A percentile compares a stretch with the other conserved stretches of the same genome.
Evolutionary conservation across 2,888 invertebrate genomes (phyloP).

Genomic region (Malthinus flaveolus): DNA sequence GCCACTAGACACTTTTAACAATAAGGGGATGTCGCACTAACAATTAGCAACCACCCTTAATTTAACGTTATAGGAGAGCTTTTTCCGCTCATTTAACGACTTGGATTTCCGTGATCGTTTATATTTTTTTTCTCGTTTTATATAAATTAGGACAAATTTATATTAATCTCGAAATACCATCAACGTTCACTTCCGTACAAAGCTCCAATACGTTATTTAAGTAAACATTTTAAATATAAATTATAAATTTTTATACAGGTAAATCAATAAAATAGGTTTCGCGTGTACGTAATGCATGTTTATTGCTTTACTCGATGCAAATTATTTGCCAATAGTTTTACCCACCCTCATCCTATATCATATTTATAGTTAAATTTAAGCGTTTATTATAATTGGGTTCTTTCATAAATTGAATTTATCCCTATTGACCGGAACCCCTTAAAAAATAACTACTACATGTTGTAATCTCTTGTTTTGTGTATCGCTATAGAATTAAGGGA

Average conservation of each 20-base stretch:
- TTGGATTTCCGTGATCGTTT: too few relatives aligned
- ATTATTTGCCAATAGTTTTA: neutral
- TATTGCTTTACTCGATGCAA: neutral
- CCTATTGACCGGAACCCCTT: constrained; percentile 12
- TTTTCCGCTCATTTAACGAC: too few relatives aligned
- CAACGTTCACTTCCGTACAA: constrained; percentile 27
- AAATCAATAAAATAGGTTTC: neutral
- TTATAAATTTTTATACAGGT: constrained; percentile 1
- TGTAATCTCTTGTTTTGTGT: constrained; percentile 31
- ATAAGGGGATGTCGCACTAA: constrained; percentile 42
- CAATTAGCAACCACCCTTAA: constrained; percentile 45
- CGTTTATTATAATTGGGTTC: too few relatives aligned
- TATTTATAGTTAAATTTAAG: too few relatives aligned
- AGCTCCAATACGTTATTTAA: constrained; percentile 23
- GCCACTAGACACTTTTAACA: constrained; percentile 45
- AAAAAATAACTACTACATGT: constrained; percentile 23
- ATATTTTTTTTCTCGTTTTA: too few relatives aligned
- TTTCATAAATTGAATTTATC: too few relatives aligned
- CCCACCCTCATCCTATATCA: too few relatives aligned
- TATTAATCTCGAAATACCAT: too few relatives aligned
- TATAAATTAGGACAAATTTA: too few relatives aligned
- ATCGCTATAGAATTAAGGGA: neutral
- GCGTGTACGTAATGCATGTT: constrained; percentile 4
- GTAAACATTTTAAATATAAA: neutral
- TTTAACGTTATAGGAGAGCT: constrained; percentile 12